Percentiles rank a stretch among this genome's conserved stretches.
These are phyloP conservation scores for Larimichthys polyactis DNA, from an alignment of 2,113 vertebrate species.

Conservation along the genomic window DNA sequence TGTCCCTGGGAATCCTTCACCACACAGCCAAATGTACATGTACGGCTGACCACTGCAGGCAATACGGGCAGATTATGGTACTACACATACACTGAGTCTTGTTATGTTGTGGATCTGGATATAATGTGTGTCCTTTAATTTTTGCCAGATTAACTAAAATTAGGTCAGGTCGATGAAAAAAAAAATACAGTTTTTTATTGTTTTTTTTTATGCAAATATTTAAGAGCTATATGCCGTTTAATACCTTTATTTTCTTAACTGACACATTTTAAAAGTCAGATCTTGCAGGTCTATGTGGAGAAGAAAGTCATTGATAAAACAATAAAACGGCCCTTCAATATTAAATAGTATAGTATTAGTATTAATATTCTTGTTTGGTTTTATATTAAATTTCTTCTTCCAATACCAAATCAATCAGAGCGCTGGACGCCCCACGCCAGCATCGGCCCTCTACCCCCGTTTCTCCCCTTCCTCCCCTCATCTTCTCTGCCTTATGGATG, in stretches of 20 bases:
- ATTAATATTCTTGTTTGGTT: background rate
- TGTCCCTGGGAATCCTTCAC: slow-evolving; percentile 80
- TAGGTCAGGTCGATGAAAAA: slow-evolving; percentile 12
- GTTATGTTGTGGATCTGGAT: slow-evolving; percentile 28
- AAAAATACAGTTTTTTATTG: background rate
- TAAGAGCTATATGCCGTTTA: background rate
- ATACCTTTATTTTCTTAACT: background rate
- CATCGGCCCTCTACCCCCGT: background rate
- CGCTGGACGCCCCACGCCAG: background rate
- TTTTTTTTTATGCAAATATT: background rate
- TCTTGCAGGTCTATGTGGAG: background rate
- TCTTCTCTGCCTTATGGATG: slow-evolving; percentile 37
- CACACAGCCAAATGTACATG: slow-evolving; percentile 57
- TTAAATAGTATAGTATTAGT: background rate
- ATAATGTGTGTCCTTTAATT: slow-evolving; percentile 28
- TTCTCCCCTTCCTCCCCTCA: slow-evolving; percentile 13
- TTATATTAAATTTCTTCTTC: background rate
- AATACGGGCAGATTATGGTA: slow-evolving; percentile 26
- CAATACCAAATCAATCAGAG: slow-evolving; percentile 27
- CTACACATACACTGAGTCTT: slow-evolving; percentile 15
- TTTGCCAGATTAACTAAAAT: slow-evolving; percentile 2
- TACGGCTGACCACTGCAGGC: slow-evolving; percentile 71
- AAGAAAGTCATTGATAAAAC: background rate
- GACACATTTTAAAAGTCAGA: background rate
- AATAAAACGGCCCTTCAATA: background rate